Base-by-base conservation (phyloP, 2,888 invertebrate species). In the Nomada lathburiana region DNA sequence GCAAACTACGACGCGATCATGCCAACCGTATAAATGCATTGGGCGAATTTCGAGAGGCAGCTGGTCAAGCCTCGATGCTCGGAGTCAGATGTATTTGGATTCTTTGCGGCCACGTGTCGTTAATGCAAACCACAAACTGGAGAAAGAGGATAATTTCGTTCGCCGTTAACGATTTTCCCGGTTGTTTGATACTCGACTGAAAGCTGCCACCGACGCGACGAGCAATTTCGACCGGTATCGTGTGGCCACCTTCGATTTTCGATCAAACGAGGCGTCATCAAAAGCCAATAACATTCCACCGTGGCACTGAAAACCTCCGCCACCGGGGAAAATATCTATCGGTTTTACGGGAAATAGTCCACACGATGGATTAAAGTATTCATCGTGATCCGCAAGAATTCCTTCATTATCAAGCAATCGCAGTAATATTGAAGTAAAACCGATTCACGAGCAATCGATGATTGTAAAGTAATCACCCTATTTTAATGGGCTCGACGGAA, bases 261-360 rank as follows among this genome's bases (percentile, higher is more conserved):
- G 42, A 57, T 72, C 64, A 13, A 47, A 29, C 62, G 36, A 65
- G 44, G 62, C 44, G 29, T 36, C 36, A 47, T 60, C 60, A 16
- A 47, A 50, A 76, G n/a, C 76, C 50, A 71, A 71, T 52, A 52
- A 71, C 57, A 50, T 64, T 76, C 57, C 63, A 50, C 4, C 44
- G 62, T 10, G 70, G 53, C 70, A 36, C n/a, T 18, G 50, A 10
- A 16, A n/a, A 1, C 18, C 29, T 47, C 4, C 10, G 44, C 11
- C 4, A 23, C 18, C 23, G 1, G 4, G 57, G 29, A 10, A 10
- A 20, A 36, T 44, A 47, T 47, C 57, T 13, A 23, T 65, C 62
- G 69, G 60, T 69, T 52, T 52, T 4, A 4, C 16, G 11, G 13
- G 70, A 70, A 36, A 63, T 44, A 10, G 26, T 29, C 53, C 23